Evolutionary conservation across 1,140 invertebrate genomes (phyloP).

Genomic region (Dinoponera quadriceps): DNA sequence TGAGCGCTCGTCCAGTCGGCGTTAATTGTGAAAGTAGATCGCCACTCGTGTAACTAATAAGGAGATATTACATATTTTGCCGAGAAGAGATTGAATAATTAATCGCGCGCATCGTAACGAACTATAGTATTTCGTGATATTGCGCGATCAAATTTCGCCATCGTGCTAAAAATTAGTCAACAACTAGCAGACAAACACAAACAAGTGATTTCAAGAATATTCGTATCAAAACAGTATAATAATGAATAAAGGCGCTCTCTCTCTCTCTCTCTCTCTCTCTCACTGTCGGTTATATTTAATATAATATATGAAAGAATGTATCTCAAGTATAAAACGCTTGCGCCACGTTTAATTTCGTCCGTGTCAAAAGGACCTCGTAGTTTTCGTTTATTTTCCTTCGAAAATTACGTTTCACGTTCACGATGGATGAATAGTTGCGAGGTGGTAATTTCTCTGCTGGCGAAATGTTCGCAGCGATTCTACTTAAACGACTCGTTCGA

Average conservation of each 20-base stretch:
- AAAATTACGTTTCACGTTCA: too few species aligned
- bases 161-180: too few species aligned
- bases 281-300: too few species aligned
- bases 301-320: too few species aligned
- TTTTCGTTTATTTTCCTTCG: too few species aligned
- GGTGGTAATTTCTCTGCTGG: not conserved
- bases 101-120: slow-evolving; percentile 15
- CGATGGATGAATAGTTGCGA: too few species aligned
- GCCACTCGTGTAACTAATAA: slow-evolving; percentile 37
- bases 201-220: not conserved
- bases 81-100: slow-evolving; percentile 29
- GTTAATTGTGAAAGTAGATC: slow-evolving; percentile 54
- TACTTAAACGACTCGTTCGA: slow-evolving; percentile 15
- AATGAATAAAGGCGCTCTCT: slow-evolving; percentile 21
- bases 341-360: too few species aligned
- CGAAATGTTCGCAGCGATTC: slow-evolving; percentile 22
- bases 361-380: too few species aligned
- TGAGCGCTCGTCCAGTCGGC: not conserved
- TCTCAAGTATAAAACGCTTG: too few species aligned
- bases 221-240: not conserved
- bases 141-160: slow-evolving; percentile 34
- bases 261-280: not conserved
- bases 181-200: too few species aligned
- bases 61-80: slow-evolving; percentile 6
- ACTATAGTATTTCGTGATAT: slow-evolving; percentile 11